Percentiles rank a stretch among this genome's conserved stretches.
Evolutionary conservation across 1,140 invertebrate species (phyloP).

Genomic region (Akabosia matsudoensis): DNA sequence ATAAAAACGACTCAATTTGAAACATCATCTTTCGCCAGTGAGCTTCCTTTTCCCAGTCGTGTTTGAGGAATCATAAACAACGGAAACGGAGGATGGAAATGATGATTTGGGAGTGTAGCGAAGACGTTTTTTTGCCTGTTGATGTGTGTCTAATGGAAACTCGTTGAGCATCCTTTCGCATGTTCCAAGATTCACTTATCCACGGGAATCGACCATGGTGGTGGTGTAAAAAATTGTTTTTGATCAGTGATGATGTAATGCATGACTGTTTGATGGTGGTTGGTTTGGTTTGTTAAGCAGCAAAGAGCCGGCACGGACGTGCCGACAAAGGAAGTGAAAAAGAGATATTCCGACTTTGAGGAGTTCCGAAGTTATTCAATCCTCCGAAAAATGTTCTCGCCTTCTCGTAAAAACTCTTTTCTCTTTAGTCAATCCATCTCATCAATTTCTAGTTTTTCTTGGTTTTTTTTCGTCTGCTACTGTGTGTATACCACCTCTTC

Average conservation of each 20-base stretch:
- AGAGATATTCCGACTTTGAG: conserved; percentile 11
- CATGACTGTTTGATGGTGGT: conserved; percentile 18
- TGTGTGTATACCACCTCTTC: not conserved
- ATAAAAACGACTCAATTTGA: too few relatives aligned
- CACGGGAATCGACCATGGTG: not conserved
- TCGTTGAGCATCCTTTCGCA: too few relatives aligned
- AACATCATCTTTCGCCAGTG: too few relatives aligned
- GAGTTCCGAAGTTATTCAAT: conserved; percentile 23
- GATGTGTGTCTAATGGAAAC: too few relatives aligned
- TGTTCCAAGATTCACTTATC: too few relatives aligned
- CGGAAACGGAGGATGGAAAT: not conserved
- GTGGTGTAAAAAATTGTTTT: conserved; percentile 8
- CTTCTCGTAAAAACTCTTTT: conserved; percentile 2
- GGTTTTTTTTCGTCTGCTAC: too few relatives aligned
- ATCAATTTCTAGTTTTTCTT: not conserved
- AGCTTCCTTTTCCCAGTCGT: too few relatives aligned
- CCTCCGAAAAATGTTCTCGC: conserved; percentile 24
- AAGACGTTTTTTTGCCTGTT: too few relatives aligned
- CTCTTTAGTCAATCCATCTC: not conserved
- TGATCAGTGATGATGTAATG: conserved; percentile 22
- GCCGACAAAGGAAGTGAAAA: conserved; percentile 9
- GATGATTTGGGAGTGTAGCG: too few relatives aligned
- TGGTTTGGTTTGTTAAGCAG: conserved; percentile 24
- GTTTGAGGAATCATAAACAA: not conserved
- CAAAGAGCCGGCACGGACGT: conserved; percentile 11